phyloP scores from a whole-genome alignment of 2,797 vertebrate genomes.

The Columba guinea region DNA sequence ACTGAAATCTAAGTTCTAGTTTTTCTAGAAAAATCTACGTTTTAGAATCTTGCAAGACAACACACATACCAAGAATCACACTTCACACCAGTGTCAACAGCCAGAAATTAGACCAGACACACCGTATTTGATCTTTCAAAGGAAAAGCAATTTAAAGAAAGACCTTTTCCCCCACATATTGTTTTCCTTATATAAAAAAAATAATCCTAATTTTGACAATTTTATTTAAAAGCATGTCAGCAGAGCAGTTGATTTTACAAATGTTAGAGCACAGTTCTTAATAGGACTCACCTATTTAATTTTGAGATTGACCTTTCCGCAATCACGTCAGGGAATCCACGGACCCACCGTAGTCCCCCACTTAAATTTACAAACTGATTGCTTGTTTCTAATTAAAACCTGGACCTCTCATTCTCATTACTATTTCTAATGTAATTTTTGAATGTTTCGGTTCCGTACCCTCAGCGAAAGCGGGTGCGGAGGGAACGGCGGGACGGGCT shows the following conservation, averaged over 20 bases:
- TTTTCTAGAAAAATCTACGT: background rate
- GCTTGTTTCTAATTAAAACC: background rate
- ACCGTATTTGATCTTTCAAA: background rate
- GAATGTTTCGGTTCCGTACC: accelerated
- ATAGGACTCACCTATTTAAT: background rate
- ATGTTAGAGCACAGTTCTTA: background rate
- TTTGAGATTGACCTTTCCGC: background rate
- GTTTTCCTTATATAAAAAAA: background rate
- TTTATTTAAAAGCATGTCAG: background rate
- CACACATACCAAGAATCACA: background rate
- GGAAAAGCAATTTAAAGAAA: background rate
- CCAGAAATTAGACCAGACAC: background rate
- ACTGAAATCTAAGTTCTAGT: background rate
- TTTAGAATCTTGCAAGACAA: background rate
- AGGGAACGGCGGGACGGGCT: accelerated
- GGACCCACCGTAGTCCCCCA: too few relatives aligned
- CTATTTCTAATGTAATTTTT: accelerated
- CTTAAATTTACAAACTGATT: background rate
- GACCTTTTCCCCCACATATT: accelerated
- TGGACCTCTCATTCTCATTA: accelerated
- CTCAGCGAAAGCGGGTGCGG: accelerated
- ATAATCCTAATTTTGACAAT: background rate
- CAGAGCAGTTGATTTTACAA: background rate
- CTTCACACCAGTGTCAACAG: background rate
- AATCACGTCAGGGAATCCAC: background rate